phyloP scores from a whole-genome alignment of 2,888 invertebrate genomes.

The Acleris sparsana region DNA sequence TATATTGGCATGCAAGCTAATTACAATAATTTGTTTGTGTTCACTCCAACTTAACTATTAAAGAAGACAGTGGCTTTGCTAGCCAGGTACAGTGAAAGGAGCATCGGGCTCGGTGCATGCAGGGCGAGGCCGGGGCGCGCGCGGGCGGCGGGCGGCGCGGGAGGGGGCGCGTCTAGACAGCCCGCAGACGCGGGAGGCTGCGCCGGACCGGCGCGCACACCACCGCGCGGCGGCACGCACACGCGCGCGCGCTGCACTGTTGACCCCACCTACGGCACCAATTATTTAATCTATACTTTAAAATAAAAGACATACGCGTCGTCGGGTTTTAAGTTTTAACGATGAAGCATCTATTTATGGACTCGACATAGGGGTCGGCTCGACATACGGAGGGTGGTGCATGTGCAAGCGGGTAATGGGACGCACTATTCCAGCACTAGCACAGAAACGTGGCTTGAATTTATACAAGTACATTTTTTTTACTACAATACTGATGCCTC shows the following conservation, averaged over 20 bases:
- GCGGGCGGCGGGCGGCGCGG: conserved; percentile 43
- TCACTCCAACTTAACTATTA: conserved; percentile 1
- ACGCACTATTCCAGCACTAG: conserved; percentile 26
- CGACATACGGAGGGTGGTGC: conserved; percentile 13
- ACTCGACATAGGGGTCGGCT: conserved; percentile 15
- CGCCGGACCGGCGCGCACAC: conserved; percentile 65
- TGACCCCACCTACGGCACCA: conserved; percentile 38
- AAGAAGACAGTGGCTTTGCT: conserved; percentile 38
- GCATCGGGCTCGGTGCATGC: conserved; percentile 41
- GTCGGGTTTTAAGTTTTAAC: conserved; percentile 18
- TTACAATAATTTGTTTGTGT: conserved; percentile 12
- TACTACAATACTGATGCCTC: not conserved
- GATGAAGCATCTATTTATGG: conserved; percentile 22
- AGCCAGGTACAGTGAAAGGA: conserved; percentile 50
- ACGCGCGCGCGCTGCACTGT: conserved; percentile 34
- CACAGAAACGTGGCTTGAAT: conserved; percentile 4
- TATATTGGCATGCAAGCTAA: too few relatives aligned
- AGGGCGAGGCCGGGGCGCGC: conserved; percentile 40
- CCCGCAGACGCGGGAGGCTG: conserved; percentile 82
- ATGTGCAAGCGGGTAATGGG: conserved; percentile 9
- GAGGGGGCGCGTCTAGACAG: conserved; percentile 76
- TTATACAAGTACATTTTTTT: not conserved
- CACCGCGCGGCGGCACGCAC: conserved; percentile 52
- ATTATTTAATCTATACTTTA: conserved; percentile 33
- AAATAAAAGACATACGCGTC: conserved; percentile 29